Evolutionary conservation across 2,797 vertebrate genomes (phyloP), one percentile per base, ranked within the genome.

Genomic region (Hippopotamyrus pictus): DNA sequence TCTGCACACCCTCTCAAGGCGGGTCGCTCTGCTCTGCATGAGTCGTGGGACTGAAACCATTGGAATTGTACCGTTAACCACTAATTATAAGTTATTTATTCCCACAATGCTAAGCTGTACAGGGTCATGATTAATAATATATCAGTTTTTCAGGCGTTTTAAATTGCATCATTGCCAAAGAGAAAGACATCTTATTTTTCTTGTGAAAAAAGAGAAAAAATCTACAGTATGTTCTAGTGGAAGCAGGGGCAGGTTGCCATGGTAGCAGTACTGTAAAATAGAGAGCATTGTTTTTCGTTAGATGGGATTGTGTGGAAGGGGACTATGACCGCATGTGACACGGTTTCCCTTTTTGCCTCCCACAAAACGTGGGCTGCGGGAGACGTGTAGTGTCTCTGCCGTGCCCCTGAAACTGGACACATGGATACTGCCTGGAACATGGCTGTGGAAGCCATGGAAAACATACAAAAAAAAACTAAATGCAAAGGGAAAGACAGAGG

Each of bases 291-390:
- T 93, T 94, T 41, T 93, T 92, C 93, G 92, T 93, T 94, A 76
- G 91, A 91, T 89, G 92, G 92, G 89, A 91, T 93, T 93, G 91
- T 92, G 94, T 91, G 93, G 92, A 91, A 90, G 94, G 94, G 95
- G 92, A 89, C 41, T 83, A 17, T 79, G 33, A 9, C 37, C 37
- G 3, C n/a, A 6, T 69, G 33, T 46, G 54, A 73, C 33, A 41
- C 14, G 14, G 33, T 59, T 84, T 84, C 53, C 12, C 53, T 22
- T 29, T 11, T 25, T 44, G 6, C 69, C 48, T n/a, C 19, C 29
- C 48, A 33, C 33, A 88, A 76, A 83, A 88, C 25, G n/a, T 53
- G 41, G 19, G 82, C 22, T 12, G 50, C 0, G 29, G 22, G 22
- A 53, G 7, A 29, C 0, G 54, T 59, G 54, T 0, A 69, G 25